Evolutionary conservation across 2,888 invertebrate species (phyloP), one percentile per base, ranked within the genome.

Genomic region (Platycheirus rosarum): DNA sequence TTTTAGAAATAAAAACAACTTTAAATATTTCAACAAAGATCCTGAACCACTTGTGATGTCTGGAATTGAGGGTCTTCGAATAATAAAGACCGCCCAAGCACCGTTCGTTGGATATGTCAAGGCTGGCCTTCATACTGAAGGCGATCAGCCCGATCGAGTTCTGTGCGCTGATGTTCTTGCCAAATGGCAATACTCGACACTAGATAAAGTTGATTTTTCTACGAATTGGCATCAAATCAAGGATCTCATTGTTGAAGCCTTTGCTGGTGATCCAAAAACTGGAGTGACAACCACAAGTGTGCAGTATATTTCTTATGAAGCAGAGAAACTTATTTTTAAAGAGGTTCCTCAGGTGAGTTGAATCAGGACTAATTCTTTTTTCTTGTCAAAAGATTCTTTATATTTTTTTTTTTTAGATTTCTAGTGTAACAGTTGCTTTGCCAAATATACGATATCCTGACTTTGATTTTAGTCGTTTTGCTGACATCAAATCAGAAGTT

Each of bases 51-150:
- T 86, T 6, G 37, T 86, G n/a, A 85, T 86, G 63, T 55, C 76
- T 32, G 85, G 79, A 13, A 70, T 86, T 9, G 32, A 35, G 6
- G 85, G 76, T 7, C 48, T 86, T 8, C 79, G 85, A 5, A 44
- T 85, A 2, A 44, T 86, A 1, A 86, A 86, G n/a, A 85, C 86
- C 7, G 85, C 85, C 8, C 60, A 77, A 40, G 85, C 85, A 0
- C 85, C 86, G 11, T 86, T 86, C 16, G 70, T 78, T 20, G 85
- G 86, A 3, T 86, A 86, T 35, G 18, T 84, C 0, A 86, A 86
- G 23, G 85, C 85, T 4, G 76, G 74, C 1, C 84, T 85, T 13
- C 84, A 75, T 49, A 84, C 85, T 1, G 86, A 86, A 51, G 85
- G 86, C 7, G 86, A 86, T 71, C 85, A 73, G 63, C 66, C 79